A percentile compares a stretch with the other conserved stretches of the same genome.
Evolutionary conservation across 1,140 invertebrate genomes (phyloP).

Genomic region (Hyposmocoma kahamanoa): DNA sequence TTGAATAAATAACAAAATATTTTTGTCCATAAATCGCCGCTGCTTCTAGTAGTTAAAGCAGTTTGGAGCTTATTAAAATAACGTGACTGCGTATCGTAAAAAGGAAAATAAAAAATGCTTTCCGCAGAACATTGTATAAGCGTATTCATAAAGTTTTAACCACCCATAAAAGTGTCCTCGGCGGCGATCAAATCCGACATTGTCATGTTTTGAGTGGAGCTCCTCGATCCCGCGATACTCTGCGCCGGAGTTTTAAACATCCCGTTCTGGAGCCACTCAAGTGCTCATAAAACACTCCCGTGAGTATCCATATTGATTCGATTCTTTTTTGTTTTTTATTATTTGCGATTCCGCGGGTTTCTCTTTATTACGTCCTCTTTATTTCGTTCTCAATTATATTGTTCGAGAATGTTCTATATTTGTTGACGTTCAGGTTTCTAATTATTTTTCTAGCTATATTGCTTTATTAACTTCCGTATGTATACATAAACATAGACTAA

Average conservation of each 20-base stretch:
- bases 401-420: too few species aligned
- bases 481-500: too few species aligned
- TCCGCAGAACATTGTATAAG: slow-evolving; percentile 10
- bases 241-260: slow-evolving; percentile 56
- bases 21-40: too few species aligned
- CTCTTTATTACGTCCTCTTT: background rate
- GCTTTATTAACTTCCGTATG: too few species aligned
- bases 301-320: slow-evolving; percentile 46
- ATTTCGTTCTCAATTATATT: background rate
- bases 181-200: slow-evolving; percentile 50
- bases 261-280: slow-evolving; percentile 54
- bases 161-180: slow-evolving; percentile 39
- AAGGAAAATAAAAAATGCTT: too few species aligned
- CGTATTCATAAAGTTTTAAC: slow-evolving; percentile 51
- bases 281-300: slow-evolving; percentile 69
- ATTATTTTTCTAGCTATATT: too few species aligned
- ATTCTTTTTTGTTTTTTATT: slow-evolving; percentile 31
- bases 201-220: slow-evolving; percentile 50
- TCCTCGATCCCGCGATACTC: slow-evolving; percentile 39
- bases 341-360: slow-evolving; percentile 20
- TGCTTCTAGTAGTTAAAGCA: too few species aligned
- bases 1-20: too few species aligned
- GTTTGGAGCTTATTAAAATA: too few species aligned
- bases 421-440: too few species aligned
- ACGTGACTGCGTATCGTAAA: too few species aligned